phyloP scores from a whole-genome alignment of 2,797 vertebrate genomes.

The Iguana delicatissima region DNA sequence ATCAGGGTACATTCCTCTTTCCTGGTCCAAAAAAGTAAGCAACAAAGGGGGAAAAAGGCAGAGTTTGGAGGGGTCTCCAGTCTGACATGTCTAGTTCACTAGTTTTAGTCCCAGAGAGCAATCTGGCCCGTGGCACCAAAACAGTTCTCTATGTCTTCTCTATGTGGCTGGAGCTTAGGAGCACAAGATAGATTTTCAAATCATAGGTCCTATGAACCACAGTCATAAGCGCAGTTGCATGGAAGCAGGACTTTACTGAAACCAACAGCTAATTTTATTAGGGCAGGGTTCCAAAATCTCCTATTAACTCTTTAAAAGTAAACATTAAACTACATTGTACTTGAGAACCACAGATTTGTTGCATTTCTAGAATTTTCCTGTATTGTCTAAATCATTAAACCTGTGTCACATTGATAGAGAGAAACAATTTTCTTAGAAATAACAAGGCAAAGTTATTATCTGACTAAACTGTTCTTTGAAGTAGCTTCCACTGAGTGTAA shows the following conservation, averaged over 20 bases:
- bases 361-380: slow-evolving; percentile 18
- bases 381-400: slow-evolving; percentile 21
- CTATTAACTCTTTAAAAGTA: neutral
- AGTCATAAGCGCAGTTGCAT: neutral
- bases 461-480: slow-evolving; percentile 32
- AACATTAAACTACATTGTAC: neutral
- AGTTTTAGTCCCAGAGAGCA: neutral
- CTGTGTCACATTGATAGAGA: slow-evolving; percentile 26
- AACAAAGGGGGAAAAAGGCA: too few relatives aligned
- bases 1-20: neutral
- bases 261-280: neutral
- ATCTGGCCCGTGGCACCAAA: neutral
- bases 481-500: neutral
- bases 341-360: slow-evolving; percentile 28
- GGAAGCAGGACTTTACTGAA: neutral
- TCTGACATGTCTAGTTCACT: neutral
- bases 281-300: neutral
- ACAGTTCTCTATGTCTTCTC: neutral
- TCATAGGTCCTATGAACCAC: neutral
- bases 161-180: neutral
- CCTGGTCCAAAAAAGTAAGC: neutral
- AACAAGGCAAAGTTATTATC: slow-evolving; percentile 33
- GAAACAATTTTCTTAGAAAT: slow-evolving; percentile 30
- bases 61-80: neutral
- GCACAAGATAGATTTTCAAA: neutral